Conservation (phyloP, 2,113 vertebrate species). For the Nothocercus julius region DNA sequence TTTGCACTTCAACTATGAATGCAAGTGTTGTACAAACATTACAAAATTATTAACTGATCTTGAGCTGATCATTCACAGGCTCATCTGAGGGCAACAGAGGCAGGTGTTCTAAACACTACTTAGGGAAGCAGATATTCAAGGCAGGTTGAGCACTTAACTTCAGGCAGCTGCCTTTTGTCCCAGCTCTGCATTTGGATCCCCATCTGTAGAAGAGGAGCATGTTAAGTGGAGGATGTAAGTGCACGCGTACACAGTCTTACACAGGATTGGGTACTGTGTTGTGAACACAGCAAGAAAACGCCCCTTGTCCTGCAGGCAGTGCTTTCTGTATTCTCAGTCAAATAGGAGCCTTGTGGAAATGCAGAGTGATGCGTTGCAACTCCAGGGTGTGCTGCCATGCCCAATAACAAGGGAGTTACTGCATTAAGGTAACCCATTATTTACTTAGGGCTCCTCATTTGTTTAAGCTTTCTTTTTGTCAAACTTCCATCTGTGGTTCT, state of each 20-base stretch:
- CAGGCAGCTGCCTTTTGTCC: background rate
- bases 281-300: background rate
- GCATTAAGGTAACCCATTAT: background rate
- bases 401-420: background rate
- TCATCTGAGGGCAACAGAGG: background rate
- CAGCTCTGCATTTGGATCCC: background rate
- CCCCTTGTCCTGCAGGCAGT: background rate
- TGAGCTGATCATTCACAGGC: background rate
- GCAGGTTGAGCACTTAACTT: background rate
- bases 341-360: background rate
- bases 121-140: background rate
- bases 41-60: background rate
- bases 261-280: background rate
- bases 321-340: background rate
- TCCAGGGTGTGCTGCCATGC: background rate
- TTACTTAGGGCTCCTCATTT: background rate
- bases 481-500: background rate
- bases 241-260: background rate
- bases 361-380: background rate
- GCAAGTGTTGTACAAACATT: background rate
- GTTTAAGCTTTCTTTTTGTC: background rate
- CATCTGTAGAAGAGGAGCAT: background rate
- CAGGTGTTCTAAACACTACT: background rate
- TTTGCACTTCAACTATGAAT: background rate
- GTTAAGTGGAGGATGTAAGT: background rate